Percentiles rank a stretch among this genome's conserved stretches.
phyloP scores from a whole-genome alignment of 2,888 invertebrate genomes.

The Pilophorus perplexus region DNA sequence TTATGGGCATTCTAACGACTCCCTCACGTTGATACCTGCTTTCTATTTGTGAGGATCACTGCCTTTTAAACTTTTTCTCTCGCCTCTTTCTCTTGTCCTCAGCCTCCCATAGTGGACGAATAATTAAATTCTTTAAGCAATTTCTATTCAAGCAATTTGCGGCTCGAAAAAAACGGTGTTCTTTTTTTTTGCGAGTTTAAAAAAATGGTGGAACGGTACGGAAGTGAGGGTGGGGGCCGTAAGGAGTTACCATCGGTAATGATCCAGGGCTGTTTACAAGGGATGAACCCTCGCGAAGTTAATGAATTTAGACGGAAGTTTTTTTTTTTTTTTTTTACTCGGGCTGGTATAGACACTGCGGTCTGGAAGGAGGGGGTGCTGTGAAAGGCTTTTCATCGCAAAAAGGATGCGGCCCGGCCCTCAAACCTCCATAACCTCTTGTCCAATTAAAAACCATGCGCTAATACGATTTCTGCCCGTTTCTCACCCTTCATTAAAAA shows the following conservation, averaged over 20 bases:
- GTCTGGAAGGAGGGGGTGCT: neutral
- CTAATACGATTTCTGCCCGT: conserved; percentile 41
- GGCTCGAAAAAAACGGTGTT: neutral
- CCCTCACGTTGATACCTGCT: neutral
- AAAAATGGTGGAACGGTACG: neutral
- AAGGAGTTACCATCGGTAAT: conserved; percentile 33
- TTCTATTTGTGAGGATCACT: too few relatives aligned
- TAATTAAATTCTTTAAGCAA: conserved; percentile 9
- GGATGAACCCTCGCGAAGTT: conserved; percentile 27
- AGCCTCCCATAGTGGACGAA: neutral
- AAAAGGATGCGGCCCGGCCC: conserved; percentile 32
- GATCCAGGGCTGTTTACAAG: conserved; percentile 29
- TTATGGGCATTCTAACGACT: conserved; percentile 9
- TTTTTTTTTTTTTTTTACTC: conserved; percentile 11
- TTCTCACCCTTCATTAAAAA: conserved; percentile 42
- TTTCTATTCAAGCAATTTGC: conserved; percentile 6
- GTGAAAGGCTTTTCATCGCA: conserved; percentile 38
- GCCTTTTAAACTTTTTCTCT: neutral
- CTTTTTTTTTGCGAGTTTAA: neutral
- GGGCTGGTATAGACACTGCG: neutral
- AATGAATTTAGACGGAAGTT: conserved; percentile 41
- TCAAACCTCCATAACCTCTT: conserved; percentile 25
- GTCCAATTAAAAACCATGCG: conserved; percentile 42
- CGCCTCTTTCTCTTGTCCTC: too few relatives aligned
- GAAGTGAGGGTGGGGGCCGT: neutral